Evolutionary conservation across 2,797 vertebrate genomes (phyloP).

Genomic region (Anabas testudineus): DNA sequence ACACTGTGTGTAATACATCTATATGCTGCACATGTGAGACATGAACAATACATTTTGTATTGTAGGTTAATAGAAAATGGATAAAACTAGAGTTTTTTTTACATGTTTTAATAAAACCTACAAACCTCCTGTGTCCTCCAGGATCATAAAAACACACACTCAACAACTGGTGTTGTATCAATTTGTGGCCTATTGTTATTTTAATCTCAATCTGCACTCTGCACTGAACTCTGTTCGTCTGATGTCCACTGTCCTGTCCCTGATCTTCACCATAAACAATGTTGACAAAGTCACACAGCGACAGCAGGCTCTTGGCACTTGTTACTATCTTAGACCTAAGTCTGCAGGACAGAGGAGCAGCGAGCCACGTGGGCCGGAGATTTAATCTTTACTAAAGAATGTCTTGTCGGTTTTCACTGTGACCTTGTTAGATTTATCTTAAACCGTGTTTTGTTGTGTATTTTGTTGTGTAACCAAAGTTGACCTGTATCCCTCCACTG

Average conservation of each 20-base stretch:
- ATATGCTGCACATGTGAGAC: background rate
- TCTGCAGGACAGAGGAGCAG: slow-evolving; percentile 29
- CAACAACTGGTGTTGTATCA: background rate
- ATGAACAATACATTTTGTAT: background rate
- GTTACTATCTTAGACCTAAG: slow-evolving; percentile 51
- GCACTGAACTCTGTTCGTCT: slow-evolving; percentile 52
- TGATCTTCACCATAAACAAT: slow-evolving; percentile 56
- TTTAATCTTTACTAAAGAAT: slow-evolving; percentile 66
- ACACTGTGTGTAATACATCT: background rate
- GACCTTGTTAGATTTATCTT: slow-evolving; percentile 45
- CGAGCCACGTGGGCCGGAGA: slow-evolving; percentile 28
- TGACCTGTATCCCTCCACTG: background rate
- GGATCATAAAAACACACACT: background rate
- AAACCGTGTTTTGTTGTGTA: slow-evolving; percentile 17
- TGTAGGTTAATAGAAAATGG: no score
- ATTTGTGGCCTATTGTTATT: background rate
- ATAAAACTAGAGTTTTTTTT: no score
- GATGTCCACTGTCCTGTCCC: slow-evolving; percentile 26
- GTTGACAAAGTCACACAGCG: slow-evolving; percentile 38
- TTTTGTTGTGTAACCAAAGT: background rate
- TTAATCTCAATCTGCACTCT: background rate
- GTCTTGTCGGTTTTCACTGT: slow-evolving; percentile 37
- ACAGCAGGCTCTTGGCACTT: slow-evolving; percentile 39
- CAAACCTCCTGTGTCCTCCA: no score
- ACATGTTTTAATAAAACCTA: no score